Percentiles rank a stretch among this genome's conserved stretches.
Evolutionary conservation across 2,888 invertebrate genomes (phyloP).

Genomic region (Pterostichus niger): DNA sequence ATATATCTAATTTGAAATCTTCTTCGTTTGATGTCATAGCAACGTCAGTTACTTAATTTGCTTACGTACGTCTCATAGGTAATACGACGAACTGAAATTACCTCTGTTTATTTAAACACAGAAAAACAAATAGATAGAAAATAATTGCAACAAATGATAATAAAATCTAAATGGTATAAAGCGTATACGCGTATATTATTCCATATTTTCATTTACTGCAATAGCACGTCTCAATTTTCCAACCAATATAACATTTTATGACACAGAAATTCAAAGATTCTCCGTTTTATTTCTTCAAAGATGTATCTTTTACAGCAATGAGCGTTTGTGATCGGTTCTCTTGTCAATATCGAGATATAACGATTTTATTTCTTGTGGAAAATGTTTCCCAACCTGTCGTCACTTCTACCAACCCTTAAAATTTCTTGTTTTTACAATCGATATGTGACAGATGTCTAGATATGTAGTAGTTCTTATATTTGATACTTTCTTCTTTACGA

Average conservation of each 20-base stretch:
- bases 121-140: too few relatives aligned
- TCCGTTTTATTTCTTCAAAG: neutral
- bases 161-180: too few relatives aligned
- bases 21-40: too few relatives aligned
- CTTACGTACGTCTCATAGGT: too few relatives aligned
- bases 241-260: slow-evolving; percentile 19
- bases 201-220: neutral
- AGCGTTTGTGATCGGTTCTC: neutral
- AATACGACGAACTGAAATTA: too few relatives aligned
- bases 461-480: too few relatives aligned
- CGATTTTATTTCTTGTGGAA: neutral
- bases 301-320: neutral
- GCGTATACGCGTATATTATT: too few relatives aligned
- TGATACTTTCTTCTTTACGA: too few relatives aligned
- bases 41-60: too few relatives aligned
- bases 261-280: neutral
- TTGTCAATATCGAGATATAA: slow-evolving; percentile 18
- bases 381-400: slow-evolving; percentile 1
- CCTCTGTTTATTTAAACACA: too few relatives aligned
- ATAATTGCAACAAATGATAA: too few relatives aligned
- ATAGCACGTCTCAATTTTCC: neutral
- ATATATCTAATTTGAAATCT: too few relatives aligned
- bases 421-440: slow-evolving; percentile 29
- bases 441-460: neutral
- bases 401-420: neutral